Conservation (phyloP, 2,888 invertebrate species). For the Biston betularia region DNA sequence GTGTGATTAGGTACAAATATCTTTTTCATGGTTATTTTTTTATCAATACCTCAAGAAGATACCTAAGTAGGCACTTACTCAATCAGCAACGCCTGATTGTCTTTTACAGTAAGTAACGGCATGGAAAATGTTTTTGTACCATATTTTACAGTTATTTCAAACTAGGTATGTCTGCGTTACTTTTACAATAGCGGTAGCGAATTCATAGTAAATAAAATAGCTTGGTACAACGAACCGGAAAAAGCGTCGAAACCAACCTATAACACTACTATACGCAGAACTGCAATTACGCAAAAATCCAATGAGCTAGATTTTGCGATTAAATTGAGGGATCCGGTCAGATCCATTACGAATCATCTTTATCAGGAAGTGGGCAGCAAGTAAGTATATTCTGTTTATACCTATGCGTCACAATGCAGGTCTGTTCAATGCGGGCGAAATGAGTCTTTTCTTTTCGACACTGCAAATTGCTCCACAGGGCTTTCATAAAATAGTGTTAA, state of each 20-base stretch:
- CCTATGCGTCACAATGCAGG: conserved; percentile 35
- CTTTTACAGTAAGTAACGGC: conserved; percentile 39
- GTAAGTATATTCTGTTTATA: conserved; percentile 40
- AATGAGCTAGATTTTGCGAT: conserved; percentile 39
- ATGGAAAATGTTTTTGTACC: conserved; percentile 34
- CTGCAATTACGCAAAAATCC: conserved; percentile 35
- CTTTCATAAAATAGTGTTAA: conserved; percentile 50
- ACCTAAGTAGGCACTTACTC: conserved; percentile 8
- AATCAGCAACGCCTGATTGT: conserved; percentile 31
- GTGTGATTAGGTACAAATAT: conserved; percentile 13
- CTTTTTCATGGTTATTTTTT: background rate
- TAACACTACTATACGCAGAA: background rate
- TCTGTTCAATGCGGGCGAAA: conserved; percentile 51
- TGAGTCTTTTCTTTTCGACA: conserved; percentile 69
- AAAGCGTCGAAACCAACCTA: conserved; percentile 16
- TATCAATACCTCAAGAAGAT: background rate
- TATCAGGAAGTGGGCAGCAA: conserved; percentile 39
- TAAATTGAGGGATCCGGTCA: conserved; percentile 37
- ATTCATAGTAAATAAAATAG: conserved; percentile 26
- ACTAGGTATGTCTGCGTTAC: conserved; percentile 19
- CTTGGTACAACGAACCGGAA: conserved; percentile 29
- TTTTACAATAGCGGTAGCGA: conserved; percentile 34
- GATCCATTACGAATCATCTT: conserved; percentile 45
- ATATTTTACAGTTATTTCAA: conserved; percentile 38
- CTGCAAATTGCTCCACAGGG: conserved; percentile 67